Evolutionary conservation across 2,888 invertebrate species (phyloP), one percentile per base, ranked within the genome.

Genomic region (Thysanoteuthis rhombus): DNA sequence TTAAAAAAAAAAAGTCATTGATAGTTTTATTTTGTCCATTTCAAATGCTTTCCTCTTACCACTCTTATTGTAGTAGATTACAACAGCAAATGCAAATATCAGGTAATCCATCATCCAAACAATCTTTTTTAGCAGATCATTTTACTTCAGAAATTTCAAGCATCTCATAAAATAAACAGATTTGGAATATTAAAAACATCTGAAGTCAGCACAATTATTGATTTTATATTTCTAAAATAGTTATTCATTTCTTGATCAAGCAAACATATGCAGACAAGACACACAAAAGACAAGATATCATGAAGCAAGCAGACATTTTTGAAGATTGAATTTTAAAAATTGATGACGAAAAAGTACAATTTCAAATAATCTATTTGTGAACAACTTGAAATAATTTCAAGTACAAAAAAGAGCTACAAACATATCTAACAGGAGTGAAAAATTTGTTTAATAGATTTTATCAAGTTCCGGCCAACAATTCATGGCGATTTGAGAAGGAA

Each of bases 61-160:
- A 75, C 75, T 75, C 10, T n/a, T 75, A 32, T 75, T 28, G 52
- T 25, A 52, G 52, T 25, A 52, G 25, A 52, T 5, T 25, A 52
- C 45, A 58, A 28, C 75, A 75, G 75, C 75, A 75, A 75, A 75
- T 75, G 5, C n/a, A 36, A n/a, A 4, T 75, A 75, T 75, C 75
- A 16, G 16, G n/a, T 75, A 75, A 75, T 75, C 75, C n/a, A 75
- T 52, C 52, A 75, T 75, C 12, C 5, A 16, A n/a, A n/a, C 12
- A 16, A 16, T n/a, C 19, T 75, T 75, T 75, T 75, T 75, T 75
- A 75, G 10, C 75, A 36, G 75, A 75, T 75, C n/a, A 75, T 75
- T 75, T 75, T 75, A 75, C 75, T 75, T 75, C n/a, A n/a, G 75
- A 75, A n/a, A 75, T 75, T 75, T 75, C n/a, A 75, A 75, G 75